Conservation (phyloP, 1,140 invertebrate species). For the Helicoverpa armigera region DNA sequence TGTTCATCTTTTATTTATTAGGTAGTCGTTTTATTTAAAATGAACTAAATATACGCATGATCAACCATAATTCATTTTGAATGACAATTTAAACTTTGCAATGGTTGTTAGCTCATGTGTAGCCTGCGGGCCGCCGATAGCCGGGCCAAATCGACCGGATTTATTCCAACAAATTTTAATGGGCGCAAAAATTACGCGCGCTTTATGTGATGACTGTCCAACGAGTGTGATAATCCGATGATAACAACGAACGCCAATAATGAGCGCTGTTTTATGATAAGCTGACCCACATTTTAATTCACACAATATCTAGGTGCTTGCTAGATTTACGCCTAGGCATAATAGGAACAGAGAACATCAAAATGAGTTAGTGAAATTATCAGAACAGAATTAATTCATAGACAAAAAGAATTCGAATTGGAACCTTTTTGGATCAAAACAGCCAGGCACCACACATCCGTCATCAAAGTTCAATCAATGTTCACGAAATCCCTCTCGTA, state of each 20-base stretch:
- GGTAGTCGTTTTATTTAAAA: too few relatives aligned
- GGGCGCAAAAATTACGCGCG: slow-evolving; percentile 45
- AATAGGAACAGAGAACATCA: too few relatives aligned
- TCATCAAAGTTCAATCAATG: neutral
- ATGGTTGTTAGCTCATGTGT: slow-evolving; percentile 5
- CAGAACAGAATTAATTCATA: too few relatives aligned
- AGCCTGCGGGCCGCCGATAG: slow-evolving; percentile 47
- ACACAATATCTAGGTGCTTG: too few relatives aligned
- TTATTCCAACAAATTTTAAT: slow-evolving; percentile 38
- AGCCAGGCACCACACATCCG: too few relatives aligned
- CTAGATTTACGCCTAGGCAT: too few relatives aligned
- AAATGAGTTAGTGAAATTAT: too few relatives aligned
- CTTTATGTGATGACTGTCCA: slow-evolving; percentile 26
- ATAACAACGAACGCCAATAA: neutral
- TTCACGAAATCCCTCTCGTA: neutral
- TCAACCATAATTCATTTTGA: neutral
- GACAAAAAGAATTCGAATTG: too few relatives aligned
- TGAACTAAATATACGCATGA: neutral
- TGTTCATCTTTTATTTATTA: too few relatives aligned
- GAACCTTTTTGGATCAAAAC: too few relatives aligned
- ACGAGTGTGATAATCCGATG: slow-evolving; percentile 20
- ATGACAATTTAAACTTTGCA: neutral
- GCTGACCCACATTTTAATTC: too few relatives aligned
- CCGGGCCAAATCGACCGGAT: slow-evolving; percentile 41
- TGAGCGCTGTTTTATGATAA: neutral